Conservation (phyloP, 2,113 vertebrate species). For the Anser cygnoides region DNA sequence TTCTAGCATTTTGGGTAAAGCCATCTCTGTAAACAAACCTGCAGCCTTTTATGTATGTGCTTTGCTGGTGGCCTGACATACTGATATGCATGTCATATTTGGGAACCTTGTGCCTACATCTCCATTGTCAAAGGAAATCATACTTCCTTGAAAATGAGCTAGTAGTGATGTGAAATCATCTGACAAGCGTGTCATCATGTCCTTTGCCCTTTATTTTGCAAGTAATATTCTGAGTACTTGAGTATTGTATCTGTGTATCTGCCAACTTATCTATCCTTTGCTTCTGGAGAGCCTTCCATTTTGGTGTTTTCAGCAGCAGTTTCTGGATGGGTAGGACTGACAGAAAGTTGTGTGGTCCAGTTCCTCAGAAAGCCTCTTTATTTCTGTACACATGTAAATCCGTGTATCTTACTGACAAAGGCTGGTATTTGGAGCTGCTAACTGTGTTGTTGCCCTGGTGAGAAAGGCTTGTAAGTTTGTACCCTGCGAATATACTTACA, state of each 20-base stretch:
- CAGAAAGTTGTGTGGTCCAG: neutral
- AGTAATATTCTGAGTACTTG: neutral
- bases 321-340: neutral
- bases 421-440: neutral
- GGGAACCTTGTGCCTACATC: neutral
- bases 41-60: neutral
- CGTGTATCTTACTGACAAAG: neutral
- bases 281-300: neutral
- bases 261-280: neutral
- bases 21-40: neutral
- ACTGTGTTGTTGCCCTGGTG: neutral
- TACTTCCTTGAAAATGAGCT: neutral
- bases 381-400: neutral
- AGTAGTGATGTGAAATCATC: neutral
- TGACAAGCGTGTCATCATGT: accelerated
- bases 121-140: neutral
- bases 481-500: neutral
- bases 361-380: neutral
- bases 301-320: neutral
- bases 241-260: neutral
- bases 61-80: neutral
- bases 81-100: neutral
- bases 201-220: neutral
- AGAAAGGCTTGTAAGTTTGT: neutral
- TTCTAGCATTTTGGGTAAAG: neutral